Evolutionary conservation across 2,888 invertebrate species (phyloP).

Genomic region (Alloscopus bannaensis): DNA sequence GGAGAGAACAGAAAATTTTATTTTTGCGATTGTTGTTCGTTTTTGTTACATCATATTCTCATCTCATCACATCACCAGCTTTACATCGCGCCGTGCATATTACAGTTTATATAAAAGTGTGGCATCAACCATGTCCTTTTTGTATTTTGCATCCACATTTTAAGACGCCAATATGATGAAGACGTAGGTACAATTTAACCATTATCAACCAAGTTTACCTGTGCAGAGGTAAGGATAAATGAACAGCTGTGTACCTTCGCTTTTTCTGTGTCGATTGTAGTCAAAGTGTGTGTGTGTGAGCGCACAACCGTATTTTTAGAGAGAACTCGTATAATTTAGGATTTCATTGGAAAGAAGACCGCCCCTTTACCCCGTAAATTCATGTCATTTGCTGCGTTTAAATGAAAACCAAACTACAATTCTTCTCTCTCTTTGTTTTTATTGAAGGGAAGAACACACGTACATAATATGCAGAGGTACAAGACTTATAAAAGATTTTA

Average conservation of each 20-base stretch:
- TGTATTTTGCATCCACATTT: too few species aligned
- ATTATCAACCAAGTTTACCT: neutral
- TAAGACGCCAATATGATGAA: too few species aligned
- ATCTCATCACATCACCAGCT: too few species aligned
- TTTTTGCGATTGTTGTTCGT: neutral
- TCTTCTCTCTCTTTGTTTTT: constrained; percentile 17
- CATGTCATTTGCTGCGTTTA: constrained; percentile 46
- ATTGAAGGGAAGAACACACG: too few species aligned
- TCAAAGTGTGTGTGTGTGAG: too few species aligned
- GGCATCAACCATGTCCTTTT: too few species aligned
- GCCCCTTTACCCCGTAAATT: constrained; percentile 42
- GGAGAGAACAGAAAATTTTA: neutral
- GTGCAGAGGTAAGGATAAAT: constrained; percentile 9
- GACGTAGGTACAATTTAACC: too few species aligned
- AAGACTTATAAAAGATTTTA: too few species aligned
- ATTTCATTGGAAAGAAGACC: constrained; percentile 54
- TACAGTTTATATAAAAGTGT: too few species aligned
- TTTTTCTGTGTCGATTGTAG: neutral
- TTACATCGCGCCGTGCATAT: too few species aligned
- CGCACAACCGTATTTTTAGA: constrained; percentile 17
- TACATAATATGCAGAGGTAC: too few species aligned
- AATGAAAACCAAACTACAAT: constrained; percentile 40
- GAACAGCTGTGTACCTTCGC: neutral
- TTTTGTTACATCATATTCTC: neutral
- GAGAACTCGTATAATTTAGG: constrained; percentile 45